phyloP scores from a whole-genome alignment of 2,888 invertebrate species.

The Sinotaia quadrata region DNA sequence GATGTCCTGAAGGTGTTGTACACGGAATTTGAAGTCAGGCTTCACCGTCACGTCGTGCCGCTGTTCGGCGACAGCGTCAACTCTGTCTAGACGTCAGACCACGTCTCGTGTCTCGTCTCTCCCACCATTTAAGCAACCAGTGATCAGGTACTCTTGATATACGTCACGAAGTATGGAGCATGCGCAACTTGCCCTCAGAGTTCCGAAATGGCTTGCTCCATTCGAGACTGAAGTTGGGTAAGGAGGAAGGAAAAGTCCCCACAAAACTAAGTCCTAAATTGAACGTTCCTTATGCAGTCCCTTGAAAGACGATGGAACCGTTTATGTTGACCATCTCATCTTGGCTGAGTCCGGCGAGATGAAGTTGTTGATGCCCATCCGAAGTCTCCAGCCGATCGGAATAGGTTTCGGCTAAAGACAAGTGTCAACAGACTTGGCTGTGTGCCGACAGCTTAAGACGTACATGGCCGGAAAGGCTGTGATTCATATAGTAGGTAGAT shows the following conservation, averaged over 20 bases:
- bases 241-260: too few species aligned
- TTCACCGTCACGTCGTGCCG: slow-evolving; percentile 33
- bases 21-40: slow-evolving; percentile 49
- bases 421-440: slow-evolving; percentile 4
- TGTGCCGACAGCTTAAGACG: neutral
- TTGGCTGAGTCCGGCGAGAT: too few species aligned
- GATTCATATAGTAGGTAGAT: slow-evolving; percentile 1
- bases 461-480: slow-evolving; percentile 4
- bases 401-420: too few species aligned
- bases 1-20: slow-evolving; percentile 48
- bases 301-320: too few species aligned
- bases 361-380: too few species aligned
- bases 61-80: slow-evolving; percentile 29
- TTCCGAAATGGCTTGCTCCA: neutral
- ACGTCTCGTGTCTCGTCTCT: neutral
- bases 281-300: too few species aligned
- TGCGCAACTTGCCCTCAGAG: neutral
- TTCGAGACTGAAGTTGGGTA: too few species aligned
- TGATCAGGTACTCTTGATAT: neutral
- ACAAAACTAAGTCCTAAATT: too few species aligned
- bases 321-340: too few species aligned
- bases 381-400: too few species aligned
- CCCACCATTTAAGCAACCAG: neutral
- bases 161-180: neutral
- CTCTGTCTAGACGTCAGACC: neutral